Conservation (phyloP, 2,113 vertebrate genomes). For the Mus musculus region GRCm39 chr2:60519001-60519500, state of each 20-base stretch:
- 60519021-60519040: not conserved
- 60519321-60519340: conserved; percentile 29
- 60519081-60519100: not conserved
- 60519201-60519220: no score
- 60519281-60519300: conserved; percentile 15
- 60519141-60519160: not conserved
- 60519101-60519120: not conserved
- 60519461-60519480: not conserved
- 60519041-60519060: not conserved
- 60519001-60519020: not conserved
- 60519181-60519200: no score
- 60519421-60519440: conserved; percentile 70
- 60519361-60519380: conserved; percentile 42
- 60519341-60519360: not conserved
- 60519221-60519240: not conserved
- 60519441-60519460: conserved; percentile 52
- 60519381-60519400: not conserved
- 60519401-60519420: conserved; percentile 50
- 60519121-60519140: not conserved
- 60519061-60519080: conserved; percentile 23
- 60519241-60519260: no score
- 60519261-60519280: not conserved
- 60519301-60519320: conserved; percentile 37
- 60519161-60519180: no score
- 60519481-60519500: conserved; percentile 58